phyloP scores from a whole-genome alignment of 2,888 invertebrate species.

The Cosmia pyralina region DNA sequence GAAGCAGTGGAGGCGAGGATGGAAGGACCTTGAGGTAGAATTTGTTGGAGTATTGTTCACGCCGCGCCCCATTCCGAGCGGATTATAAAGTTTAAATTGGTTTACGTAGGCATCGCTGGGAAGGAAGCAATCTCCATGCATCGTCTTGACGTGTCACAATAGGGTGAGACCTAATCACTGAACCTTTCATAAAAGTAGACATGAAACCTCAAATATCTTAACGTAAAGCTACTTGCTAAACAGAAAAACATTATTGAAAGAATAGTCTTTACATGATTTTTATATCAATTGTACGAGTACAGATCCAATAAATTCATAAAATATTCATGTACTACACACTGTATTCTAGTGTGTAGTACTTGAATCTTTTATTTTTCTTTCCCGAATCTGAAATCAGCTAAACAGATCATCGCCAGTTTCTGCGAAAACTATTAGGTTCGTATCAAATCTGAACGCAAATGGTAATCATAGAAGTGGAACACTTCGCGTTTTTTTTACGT shows the following conservation, averaged over 20 bases:
- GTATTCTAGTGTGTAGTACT: too few relatives aligned
- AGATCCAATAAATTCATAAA: not conserved
- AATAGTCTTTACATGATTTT: not conserved
- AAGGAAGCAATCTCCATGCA: constrained; percentile 59
- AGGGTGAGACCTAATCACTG: constrained; percentile 15
- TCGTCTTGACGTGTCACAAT: constrained; percentile 37
- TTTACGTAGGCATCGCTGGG: constrained; percentile 64
- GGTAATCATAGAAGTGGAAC: constrained; percentile 19
- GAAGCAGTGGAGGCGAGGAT: constrained; percentile 35
- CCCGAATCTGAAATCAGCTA: constrained; percentile 1
- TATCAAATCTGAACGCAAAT: constrained; percentile 15
- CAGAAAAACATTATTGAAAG: not conserved
- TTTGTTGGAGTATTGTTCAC: constrained; percentile 66
- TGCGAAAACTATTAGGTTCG: constrained; percentile 4
- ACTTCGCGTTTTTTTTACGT: not conserved
- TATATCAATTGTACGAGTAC: not conserved
- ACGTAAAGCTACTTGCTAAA: not conserved
- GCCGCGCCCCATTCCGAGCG: constrained; percentile 58
- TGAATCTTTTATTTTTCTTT: too few relatives aligned
- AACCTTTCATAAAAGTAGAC: constrained; percentile 11
- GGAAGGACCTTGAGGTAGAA: constrained; percentile 59
- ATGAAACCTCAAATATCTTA: not conserved
- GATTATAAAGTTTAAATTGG: constrained; percentile 75
- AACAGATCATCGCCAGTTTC: constrained; percentile 1
- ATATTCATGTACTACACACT: not conserved